Conservation (phyloP, 2,797 vertebrate genomes). For the Lindbergichthys nudifrons region DNA sequence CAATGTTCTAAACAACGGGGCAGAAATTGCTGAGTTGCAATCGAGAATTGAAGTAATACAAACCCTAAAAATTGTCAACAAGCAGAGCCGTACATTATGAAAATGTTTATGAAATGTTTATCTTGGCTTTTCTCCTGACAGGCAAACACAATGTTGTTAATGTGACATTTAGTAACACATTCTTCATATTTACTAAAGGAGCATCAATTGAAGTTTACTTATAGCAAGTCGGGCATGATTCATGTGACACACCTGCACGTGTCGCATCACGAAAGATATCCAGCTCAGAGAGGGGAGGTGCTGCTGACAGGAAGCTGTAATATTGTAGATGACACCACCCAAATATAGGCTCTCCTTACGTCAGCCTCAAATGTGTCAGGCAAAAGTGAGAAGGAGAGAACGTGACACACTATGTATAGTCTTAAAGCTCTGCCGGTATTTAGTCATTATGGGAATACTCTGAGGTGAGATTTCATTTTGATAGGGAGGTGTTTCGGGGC, state of each 20-base stretch:
- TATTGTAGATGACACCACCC: slow-evolving; percentile 57
- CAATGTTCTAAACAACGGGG: not conserved
- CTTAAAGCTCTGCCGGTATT: slow-evolving; percentile 44
- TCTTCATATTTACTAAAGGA: not conserved
- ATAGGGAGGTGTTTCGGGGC: slow-evolving; percentile 24
- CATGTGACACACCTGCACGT: slow-evolving; percentile 58
- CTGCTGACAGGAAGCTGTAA: slow-evolving; percentile 52
- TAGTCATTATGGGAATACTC: slow-evolving; percentile 50
- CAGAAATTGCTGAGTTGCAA: not conserved
- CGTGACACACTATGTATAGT: slow-evolving; percentile 65
- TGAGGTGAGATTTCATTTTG: slow-evolving; percentile 39
- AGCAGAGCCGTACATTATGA: not conserved
- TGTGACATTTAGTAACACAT: not conserved
- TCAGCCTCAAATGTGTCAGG: slow-evolving; percentile 64
- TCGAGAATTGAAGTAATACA: not conserved
- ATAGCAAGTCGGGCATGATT: slow-evolving; percentile 29
- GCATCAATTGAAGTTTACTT: slow-evolving; percentile 30
- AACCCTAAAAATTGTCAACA: not conserved
- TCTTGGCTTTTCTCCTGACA: not conserved
- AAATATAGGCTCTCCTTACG: slow-evolving; percentile 65
- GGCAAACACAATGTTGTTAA: not conserved
- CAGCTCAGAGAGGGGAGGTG: slow-evolving; percentile 28
- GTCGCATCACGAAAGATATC: slow-evolving; percentile 36
- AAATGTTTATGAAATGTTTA: not conserved
- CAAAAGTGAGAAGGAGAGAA: slow-evolving; percentile 57